Evolutionary conservation across 2,113 vertebrate species (phyloP).

Genomic region (Cepphus grylle): DNA sequence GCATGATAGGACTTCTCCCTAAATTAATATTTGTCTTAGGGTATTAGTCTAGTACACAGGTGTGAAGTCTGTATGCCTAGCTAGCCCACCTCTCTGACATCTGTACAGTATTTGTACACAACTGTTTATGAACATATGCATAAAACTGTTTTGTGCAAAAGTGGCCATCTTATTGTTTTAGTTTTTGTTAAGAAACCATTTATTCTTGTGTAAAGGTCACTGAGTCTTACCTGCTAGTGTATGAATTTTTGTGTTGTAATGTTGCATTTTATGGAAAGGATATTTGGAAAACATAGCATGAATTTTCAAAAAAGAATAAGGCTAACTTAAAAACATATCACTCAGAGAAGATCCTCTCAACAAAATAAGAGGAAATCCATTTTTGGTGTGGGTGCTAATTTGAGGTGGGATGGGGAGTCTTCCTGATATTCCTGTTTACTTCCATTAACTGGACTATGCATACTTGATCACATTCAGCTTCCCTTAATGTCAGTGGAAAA

Average conservation of each 20-base stretch:
- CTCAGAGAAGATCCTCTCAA: background rate
- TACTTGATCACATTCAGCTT: background rate
- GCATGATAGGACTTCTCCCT: background rate
- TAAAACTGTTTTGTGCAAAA: background rate
- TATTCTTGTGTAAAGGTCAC: background rate
- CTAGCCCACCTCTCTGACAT: background rate
- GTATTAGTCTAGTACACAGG: background rate
- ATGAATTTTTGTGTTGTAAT: background rate
- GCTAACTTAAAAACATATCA: background rate
- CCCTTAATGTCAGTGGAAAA: background rate
- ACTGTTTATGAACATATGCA: background rate
- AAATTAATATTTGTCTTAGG: background rate
- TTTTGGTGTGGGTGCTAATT: background rate
- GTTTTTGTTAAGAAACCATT: background rate
- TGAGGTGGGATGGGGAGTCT: background rate
- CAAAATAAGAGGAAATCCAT: background rate
- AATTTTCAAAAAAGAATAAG: background rate
- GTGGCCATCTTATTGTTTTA: background rate
- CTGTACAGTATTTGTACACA: background rate
- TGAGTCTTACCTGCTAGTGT: background rate
- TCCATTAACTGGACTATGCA: background rate
- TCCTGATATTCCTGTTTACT: background rate
- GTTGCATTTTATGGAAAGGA: background rate
- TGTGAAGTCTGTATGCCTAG: background rate
- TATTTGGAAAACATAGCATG: background rate